These are phyloP conservation scores for Chiloscyllium punctatum DNA, from an alignment of 2,797 vertebrate genomes.

Conservation along the genomic window DNA sequence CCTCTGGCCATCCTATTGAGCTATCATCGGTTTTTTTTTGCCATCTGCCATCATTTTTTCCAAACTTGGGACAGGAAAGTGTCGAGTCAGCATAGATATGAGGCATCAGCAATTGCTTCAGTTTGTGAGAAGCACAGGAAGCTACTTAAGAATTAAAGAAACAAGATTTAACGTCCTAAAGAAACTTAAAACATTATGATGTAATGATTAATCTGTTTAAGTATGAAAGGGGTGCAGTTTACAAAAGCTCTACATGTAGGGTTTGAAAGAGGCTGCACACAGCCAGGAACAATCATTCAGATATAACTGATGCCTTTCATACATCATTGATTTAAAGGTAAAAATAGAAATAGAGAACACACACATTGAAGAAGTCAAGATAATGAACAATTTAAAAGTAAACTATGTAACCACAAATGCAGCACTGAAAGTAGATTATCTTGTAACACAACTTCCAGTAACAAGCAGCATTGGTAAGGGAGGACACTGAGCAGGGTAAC, in stretches of 20 bases:
- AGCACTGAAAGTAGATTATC: not conserved
- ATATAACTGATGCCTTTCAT: not conserved
- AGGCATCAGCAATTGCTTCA: not conserved
- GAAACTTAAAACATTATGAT: not conserved
- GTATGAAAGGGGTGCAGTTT: not conserved
- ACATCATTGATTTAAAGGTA: not conserved
- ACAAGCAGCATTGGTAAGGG: too few relatives aligned
- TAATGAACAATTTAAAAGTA: not conserved
- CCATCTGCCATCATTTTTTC: too few relatives aligned
- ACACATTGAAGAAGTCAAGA: not conserved
- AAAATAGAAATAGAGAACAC: not conserved
- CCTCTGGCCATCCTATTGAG: too few relatives aligned
- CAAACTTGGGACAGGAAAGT: not conserved
- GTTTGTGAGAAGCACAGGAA: not conserved
- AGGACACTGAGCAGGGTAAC: too few relatives aligned
- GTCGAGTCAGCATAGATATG: not conserved
- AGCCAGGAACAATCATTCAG: not conserved
- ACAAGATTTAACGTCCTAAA: slow-evolving; percentile 2
- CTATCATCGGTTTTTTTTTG: too few relatives aligned
- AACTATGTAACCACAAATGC: not conserved
- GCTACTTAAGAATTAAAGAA: not conserved
- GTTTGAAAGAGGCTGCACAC: not conserved
- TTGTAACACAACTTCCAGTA: too few relatives aligned
- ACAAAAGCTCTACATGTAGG: not conserved
- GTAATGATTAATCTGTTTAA: not conserved